Conservation (phyloP, 2,888 invertebrate genomes). For the Panzeria rudis region DNA sequence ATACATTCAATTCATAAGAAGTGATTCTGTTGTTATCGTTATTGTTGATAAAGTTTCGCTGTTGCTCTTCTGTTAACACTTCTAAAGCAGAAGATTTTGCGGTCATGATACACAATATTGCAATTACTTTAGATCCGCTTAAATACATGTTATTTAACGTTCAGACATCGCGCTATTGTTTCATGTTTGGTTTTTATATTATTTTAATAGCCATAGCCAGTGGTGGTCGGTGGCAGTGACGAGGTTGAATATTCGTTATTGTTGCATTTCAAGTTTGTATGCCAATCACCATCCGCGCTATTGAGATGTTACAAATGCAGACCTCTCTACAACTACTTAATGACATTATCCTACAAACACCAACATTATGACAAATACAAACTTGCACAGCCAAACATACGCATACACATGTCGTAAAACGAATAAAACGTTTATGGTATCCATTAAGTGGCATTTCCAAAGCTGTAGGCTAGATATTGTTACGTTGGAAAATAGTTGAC, state of each 20-base stretch:
- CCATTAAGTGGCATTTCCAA: slow-evolving; percentile 44
- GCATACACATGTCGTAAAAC: background rate
- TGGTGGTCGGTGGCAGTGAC: background rate
- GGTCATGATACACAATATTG: slow-evolving; percentile 48
- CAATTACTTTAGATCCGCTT: slow-evolving; percentile 60
- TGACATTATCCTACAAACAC: slow-evolving; percentile 28
- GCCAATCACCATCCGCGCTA: background rate
- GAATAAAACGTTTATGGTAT: slow-evolving; percentile 23
- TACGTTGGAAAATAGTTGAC: slow-evolving; percentile 54
- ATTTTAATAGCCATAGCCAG: slow-evolving; percentile 9
- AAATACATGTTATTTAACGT: slow-evolving; percentile 58
- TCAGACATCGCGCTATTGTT: slow-evolving; percentile 45
- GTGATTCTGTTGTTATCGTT: slow-evolving; percentile 10
- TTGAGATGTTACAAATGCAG: slow-evolving; percentile 14
- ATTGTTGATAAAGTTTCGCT: slow-evolving; percentile 29
- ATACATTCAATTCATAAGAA: slow-evolving; percentile 73
- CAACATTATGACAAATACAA: background rate
- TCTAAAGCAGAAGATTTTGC: slow-evolving; percentile 45
- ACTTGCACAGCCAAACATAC: background rate
- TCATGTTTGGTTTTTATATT: slow-evolving; percentile 57
- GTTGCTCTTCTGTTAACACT: slow-evolving; percentile 40
- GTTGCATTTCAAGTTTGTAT: slow-evolving; percentile 16
- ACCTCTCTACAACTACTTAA: slow-evolving; percentile 3
- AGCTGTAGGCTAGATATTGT: slow-evolving; percentile 51
- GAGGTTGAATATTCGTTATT: background rate